Percentiles rank a stretch among this genome's conserved stretches.
Evolutionary conservation across 2,888 invertebrate genomes (phyloP).

Genomic region (Sinohyriopsis cumingii): DNA sequence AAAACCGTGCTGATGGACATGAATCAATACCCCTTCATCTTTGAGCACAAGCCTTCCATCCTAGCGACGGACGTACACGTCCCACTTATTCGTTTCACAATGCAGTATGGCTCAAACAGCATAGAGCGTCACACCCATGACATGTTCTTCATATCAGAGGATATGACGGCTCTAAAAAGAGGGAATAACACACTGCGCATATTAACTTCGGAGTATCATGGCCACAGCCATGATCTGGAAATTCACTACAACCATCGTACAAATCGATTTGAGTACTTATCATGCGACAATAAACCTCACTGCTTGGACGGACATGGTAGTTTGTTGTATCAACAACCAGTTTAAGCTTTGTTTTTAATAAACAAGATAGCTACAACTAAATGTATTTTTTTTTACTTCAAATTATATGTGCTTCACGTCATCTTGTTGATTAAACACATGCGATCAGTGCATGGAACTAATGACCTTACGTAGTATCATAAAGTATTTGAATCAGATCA

Average conservation of each 20-base stretch:
- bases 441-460: too few relatives aligned
- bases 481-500: too few relatives aligned
- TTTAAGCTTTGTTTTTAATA: background rate
- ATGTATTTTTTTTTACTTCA: too few relatives aligned
- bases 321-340: constrained; percentile 1
- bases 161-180: background rate
- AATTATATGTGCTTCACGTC: too few relatives aligned
- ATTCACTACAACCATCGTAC: constrained; percentile 10
- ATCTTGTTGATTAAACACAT: too few relatives aligned
- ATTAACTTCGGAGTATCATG: constrained; percentile 18
- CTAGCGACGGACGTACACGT: too few relatives aligned
- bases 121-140: constrained; percentile 21
- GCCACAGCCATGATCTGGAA: constrained; percentile 27
- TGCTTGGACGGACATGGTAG: constrained; percentile 28
- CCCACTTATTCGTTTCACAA: too few relatives aligned
- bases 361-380: too few relatives aligned
- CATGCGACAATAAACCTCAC: constrained; percentile 17
- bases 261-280: constrained; percentile 2
- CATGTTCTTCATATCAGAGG: constrained; percentile 16
- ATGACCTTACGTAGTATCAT: too few relatives aligned
- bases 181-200: constrained; percentile 8
- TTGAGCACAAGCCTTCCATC: constrained; percentile 3
- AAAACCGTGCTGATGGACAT: constrained; percentile 20
- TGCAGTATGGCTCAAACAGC: too few relatives aligned
- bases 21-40: constrained; percentile 4